phyloP scores from a whole-genome alignment of 2,888 invertebrate genomes.

The Esperia sulphurella region DNA sequence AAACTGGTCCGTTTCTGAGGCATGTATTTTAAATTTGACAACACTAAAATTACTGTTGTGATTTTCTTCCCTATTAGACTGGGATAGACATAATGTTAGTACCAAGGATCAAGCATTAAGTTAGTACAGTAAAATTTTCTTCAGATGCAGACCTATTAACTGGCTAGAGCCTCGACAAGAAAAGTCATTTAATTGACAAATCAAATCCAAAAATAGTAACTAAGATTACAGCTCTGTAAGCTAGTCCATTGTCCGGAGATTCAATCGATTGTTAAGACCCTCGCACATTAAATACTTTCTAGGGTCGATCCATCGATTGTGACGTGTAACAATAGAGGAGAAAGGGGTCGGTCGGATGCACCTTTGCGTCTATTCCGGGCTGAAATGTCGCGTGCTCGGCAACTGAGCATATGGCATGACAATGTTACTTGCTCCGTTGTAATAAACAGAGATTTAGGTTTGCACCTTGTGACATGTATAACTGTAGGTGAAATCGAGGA shows the following conservation, averaged over 20 bases:
- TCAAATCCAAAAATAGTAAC: background rate
- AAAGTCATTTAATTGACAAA: too few relatives aligned
- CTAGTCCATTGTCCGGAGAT: slow-evolving; percentile 24
- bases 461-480: background rate
- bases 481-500: too few relatives aligned
- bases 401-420: slow-evolving; percentile 17
- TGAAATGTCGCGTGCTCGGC: slow-evolving; percentile 55
- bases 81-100: too few relatives aligned
- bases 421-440: background rate
- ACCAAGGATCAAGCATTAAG: too few relatives aligned
- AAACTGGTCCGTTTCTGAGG: too few relatives aligned
- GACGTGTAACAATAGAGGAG: slow-evolving; percentile 49
- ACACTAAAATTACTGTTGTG: too few relatives aligned
- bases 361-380: slow-evolving; percentile 47
- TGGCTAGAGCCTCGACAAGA: too few relatives aligned
- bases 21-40: too few relatives aligned
- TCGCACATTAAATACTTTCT: slow-evolving; percentile 39
- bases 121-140: too few relatives aligned
- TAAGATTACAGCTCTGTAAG: slow-evolving; percentile 7
- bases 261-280: slow-evolving; percentile 45
- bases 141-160: too few relatives aligned
- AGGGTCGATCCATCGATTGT: slow-evolving; percentile 43
- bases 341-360: slow-evolving; percentile 65
- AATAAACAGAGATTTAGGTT: background rate
- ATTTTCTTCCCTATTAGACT: too few relatives aligned